These are phyloP conservation scores for Ophion ellenae DNA, from an alignment of 2,888 invertebrate genomes.

Conservation along the genomic window DNA sequence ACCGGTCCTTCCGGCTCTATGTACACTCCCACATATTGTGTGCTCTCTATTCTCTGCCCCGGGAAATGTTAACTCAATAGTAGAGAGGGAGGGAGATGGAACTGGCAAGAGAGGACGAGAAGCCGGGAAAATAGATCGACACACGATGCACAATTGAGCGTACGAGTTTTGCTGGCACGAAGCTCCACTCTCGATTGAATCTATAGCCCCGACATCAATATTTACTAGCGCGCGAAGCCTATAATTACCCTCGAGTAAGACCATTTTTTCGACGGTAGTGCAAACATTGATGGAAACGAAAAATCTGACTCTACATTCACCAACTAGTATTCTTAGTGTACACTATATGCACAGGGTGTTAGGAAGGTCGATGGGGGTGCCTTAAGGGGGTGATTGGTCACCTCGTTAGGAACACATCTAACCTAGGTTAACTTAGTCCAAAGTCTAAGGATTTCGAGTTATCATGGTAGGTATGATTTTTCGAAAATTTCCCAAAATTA, in stretches of 20 bases:
- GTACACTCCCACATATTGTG: slow-evolving; percentile 44
- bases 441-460: no score
- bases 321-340: background rate
- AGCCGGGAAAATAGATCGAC: slow-evolving; percentile 46
- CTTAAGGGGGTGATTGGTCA: no score
- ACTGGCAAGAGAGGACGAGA: slow-evolving; percentile 17
- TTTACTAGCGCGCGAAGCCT: slow-evolving; percentile 37
- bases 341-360: background rate
- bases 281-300: slow-evolving; percentile 26
- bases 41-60: slow-evolving; percentile 24
- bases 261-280: slow-evolving; percentile 37
- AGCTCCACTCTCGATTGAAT: slow-evolving; percentile 23
- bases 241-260: slow-evolving; percentile 42
- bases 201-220: slow-evolving; percentile 33
- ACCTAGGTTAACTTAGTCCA: no score
- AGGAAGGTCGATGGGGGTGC: no score
- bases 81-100: background rate
- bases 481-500: no score
- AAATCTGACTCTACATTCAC: slow-evolving; percentile 12
- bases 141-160: slow-evolving; percentile 44
- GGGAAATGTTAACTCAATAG: slow-evolving; percentile 21
- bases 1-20: slow-evolving; percentile 37
- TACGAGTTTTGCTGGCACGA: slow-evolving; percentile 46
- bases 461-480: no score
- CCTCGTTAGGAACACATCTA: no score